These are phyloP conservation scores for Saguinus imperator DNA, from an alignment of 2,113 vertebrate species.

Conservation along the genomic window DNA sequence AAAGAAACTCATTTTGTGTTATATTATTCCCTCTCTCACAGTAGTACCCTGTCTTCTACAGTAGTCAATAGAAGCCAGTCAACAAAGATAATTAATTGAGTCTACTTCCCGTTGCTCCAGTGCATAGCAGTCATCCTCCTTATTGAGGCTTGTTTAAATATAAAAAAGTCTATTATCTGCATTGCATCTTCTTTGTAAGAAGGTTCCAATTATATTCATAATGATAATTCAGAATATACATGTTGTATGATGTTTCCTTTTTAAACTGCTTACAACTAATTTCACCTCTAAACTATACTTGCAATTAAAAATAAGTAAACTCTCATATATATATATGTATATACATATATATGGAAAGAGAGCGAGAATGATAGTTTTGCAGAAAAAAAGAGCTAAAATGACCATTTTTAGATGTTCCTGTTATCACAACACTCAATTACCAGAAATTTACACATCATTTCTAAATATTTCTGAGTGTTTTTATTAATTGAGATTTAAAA, in stretches of 20 bases:
- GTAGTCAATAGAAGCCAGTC: not conserved
- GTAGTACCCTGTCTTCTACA: not conserved
- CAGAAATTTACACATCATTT: not conserved
- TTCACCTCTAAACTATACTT: not conserved
- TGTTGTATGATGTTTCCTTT: not conserved
- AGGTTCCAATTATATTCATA: not conserved
- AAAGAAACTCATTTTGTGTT: not conserved
- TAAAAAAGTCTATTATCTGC: not conserved
- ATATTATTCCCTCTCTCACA: not conserved
- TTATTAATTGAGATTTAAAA: not conserved
- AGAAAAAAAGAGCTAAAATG: not conserved
- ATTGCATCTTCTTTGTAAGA: not conserved
- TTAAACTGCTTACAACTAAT: not conserved
- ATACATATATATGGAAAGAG: no score
- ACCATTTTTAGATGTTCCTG: not conserved
- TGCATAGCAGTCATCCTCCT: not conserved
- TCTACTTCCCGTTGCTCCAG: not conserved
- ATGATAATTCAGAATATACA: not conserved
- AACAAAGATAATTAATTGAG: not conserved
- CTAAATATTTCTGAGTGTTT: not conserved
- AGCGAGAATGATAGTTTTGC: not conserved
- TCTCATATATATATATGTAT: not conserved
- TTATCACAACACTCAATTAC: not conserved
- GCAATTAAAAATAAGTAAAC: not conserved
- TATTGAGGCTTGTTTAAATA: not conserved